phyloP scores from a whole-genome alignment of 2,888 invertebrate genomes.

The Subacronicta megacephala region DNA sequence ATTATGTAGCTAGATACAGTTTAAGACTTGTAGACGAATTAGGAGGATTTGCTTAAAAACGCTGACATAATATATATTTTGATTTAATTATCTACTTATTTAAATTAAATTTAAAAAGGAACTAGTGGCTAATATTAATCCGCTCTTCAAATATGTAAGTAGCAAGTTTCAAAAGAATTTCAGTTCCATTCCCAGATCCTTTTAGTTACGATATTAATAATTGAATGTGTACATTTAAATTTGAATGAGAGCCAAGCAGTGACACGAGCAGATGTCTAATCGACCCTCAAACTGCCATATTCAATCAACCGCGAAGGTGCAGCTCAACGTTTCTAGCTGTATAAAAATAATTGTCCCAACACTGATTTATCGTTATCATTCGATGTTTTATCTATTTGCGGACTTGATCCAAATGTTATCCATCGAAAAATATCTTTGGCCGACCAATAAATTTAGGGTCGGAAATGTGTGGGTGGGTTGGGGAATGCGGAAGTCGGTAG shows the following conservation, averaged over 20 bases:
- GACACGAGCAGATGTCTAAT: constrained; percentile 73
- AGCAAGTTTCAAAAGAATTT: constrained; percentile 19
- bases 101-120: too few relatives aligned
- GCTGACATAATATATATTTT: too few relatives aligned
- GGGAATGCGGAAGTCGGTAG: constrained; percentile 73
- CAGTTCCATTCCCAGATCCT: constrained; percentile 25
- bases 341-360: constrained; percentile 56
- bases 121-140: too few relatives aligned
- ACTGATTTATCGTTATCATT: constrained; percentile 40
- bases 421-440: constrained; percentile 16
- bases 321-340: constrained; percentile 53
- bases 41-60: too few relatives aligned
- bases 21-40: neutral
- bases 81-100: too few relatives aligned
- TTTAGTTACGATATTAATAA: constrained; percentile 45
- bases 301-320: constrained; percentile 84
- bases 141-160: neutral
- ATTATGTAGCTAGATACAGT: too few relatives aligned
- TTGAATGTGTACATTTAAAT: constrained; percentile 74
- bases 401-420: constrained; percentile 35
- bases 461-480: constrained; percentile 35
- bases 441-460: constrained; percentile 46
- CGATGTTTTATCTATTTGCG: constrained; percentile 40
- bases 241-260: constrained; percentile 80
- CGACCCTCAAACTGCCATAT: constrained; percentile 80